Base-by-base conservation (phyloP, 2,888 invertebrate species). In the Anthophora plumipes region DNA sequence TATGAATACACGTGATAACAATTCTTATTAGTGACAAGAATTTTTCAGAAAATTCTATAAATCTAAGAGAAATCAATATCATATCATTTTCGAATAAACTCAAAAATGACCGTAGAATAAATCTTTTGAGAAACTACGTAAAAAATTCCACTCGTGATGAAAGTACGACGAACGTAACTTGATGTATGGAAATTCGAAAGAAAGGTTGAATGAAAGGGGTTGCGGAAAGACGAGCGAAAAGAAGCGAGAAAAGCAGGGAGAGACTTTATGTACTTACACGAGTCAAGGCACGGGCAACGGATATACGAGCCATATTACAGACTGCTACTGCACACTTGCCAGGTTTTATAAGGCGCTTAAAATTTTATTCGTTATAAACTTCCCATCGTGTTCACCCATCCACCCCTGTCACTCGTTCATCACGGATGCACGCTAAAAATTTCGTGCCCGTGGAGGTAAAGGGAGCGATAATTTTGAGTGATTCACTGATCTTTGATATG, bases 351-450 rank as follows among this genome's bases (percentile, higher is more conserved):
- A 89, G 91, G 85, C 88, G 90, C 88, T 91, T 90, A 90, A 91
- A 89, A 89, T 89, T 92, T 91, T 91, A 92, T 91, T 90, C 87
- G 85, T 90, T 91, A 89, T 91, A 89, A 91, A 91, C 90, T 87
- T 89, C 82, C 82, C 86, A 88, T 88, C 83, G 86, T 59, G 20
- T 39, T 25, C 78, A 54, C 78, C 77, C 78, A 64, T 61, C 68
- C 46, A 52, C 43, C 63, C 68, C 59, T 71, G 46, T 52, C 73
- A 22, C 54, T 64, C 67, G 61, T 52, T 61, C 71, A 25, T 60
- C 59, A 76, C 20, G 54, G 75, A 68, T 69, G 68, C 73, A 63
- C 50, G 50, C 39, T 39, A 61, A 60, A 86, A 85, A 83, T 85
- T 86, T 86, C 41, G 75, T 31, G 57, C 11, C 39, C 46, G 17